These are phyloP conservation scores for Nycticorax nycticorax DNA, from an alignment of 2,113 vertebrate species.

Conservation along the genomic window DNA sequence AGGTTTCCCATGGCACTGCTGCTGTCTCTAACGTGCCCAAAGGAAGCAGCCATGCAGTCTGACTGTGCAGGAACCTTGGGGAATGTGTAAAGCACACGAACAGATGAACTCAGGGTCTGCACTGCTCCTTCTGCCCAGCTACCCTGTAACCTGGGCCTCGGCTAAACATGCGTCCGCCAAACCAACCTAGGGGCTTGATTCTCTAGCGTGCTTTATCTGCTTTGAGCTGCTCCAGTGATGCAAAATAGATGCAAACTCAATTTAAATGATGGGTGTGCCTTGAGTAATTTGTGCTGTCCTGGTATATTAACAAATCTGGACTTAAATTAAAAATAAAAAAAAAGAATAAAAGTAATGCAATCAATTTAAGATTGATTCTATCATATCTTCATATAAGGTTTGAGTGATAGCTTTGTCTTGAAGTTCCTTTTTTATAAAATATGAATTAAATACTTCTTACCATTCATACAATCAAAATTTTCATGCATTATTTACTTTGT, in stretches of 20 bases:
- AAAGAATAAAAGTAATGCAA: neutral
- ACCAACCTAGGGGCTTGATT: neutral
- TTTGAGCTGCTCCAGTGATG: neutral
- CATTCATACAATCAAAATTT: neutral
- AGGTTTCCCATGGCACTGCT: neutral
- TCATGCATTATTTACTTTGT: neutral
- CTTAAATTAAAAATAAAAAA: neutral
- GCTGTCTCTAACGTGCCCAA: neutral
- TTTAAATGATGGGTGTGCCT: neutral
- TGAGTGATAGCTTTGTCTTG: neutral
- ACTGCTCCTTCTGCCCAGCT: neutral
- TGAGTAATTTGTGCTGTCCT: neutral
- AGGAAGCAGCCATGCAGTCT: neutral
- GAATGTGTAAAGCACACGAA: neutral
- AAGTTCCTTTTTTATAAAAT: slow-evolving; percentile 8
- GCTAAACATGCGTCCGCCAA: neutral
- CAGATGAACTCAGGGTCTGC: neutral
- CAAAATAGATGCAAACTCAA: neutral
- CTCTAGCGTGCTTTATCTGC: neutral
- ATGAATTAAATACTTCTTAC: neutral
- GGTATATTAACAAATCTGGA: neutral
- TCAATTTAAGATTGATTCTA: neutral
- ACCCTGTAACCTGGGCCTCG: accelerated
- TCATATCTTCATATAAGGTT: neutral
- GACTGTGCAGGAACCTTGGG: neutral